phyloP scores from a whole-genome alignment of 2,888 invertebrate species.

The Heliconius erato region DNA sequence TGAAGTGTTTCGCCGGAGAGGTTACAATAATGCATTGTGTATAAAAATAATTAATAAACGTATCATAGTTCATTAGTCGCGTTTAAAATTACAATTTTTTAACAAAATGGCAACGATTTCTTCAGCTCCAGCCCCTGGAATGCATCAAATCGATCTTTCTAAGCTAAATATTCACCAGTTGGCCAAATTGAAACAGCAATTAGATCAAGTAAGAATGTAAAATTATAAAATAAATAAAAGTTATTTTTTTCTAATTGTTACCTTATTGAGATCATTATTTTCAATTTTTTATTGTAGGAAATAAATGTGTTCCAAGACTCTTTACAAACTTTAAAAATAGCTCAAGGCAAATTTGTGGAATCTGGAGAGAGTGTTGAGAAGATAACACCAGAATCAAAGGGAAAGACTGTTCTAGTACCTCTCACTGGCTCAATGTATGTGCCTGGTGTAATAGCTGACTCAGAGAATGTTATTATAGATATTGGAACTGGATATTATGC shows the following conservation, averaged over 20 bases:
- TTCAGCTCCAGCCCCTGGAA: conserved; percentile 87
- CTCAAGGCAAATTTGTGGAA: conserved; percentile 95
- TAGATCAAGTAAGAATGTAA: conserved; percentile 90
- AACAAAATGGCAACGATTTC: conserved; percentile 86
- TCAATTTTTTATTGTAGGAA: conserved; percentile 86
- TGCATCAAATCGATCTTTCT: conserved; percentile 92
- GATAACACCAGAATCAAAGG: conserved; percentile 90
- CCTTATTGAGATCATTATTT: background rate
- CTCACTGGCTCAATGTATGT: conserved; percentile 99
- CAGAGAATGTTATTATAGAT: conserved; percentile 95
- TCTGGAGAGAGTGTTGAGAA: conserved; percentile 94
- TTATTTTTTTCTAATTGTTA: background rate
- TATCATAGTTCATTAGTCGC: conserved; percentile 13
- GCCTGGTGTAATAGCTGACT: conserved; percentile 93
- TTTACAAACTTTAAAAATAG: conserved; percentile 94
- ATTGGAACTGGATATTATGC: conserved; percentile 99
- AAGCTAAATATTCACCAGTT: conserved; percentile 93
- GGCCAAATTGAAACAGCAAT: conserved; percentile 93
- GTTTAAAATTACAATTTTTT: conserved; percentile 25
- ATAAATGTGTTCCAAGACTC: conserved; percentile 95
- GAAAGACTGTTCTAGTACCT: conserved; percentile 96
- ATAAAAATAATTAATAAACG: conserved; percentile 7
- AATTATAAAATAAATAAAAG: background rate
- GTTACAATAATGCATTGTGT: conserved; percentile 50
- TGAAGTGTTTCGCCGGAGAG: conserved; percentile 24